Percentiles rank a stretch among this genome's conserved stretches.
Conservation (phyloP, 2,888 invertebrate genomes). For the Xanthostigma xanthostigma region DNA sequence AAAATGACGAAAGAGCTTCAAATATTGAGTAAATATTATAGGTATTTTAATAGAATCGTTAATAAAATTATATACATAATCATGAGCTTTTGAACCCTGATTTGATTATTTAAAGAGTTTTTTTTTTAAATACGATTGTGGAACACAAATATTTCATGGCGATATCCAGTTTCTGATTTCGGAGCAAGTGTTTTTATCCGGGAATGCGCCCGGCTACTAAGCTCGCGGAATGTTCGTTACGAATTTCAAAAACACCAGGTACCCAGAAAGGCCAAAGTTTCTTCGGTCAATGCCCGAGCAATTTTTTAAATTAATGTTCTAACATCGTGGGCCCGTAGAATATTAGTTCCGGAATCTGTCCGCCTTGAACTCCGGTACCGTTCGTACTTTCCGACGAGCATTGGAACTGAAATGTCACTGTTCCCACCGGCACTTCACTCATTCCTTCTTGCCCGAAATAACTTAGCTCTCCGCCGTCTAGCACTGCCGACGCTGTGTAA, state of each 20-base stretch:
- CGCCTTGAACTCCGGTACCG: conserved; percentile 93
- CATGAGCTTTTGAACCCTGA: no score
- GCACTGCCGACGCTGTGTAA: conserved; percentile 89
- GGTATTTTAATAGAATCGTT: no score
- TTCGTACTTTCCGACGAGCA: conserved; percentile 95
- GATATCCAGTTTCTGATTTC: no score
- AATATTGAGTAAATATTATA: no score
- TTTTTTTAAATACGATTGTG: no score
- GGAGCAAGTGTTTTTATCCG: no score
- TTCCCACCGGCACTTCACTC: conserved; percentile 84
- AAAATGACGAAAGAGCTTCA: no score
- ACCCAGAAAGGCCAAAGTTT: background rate
- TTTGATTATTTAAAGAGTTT: no score
- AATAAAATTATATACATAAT: no score
- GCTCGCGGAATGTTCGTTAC: no score
- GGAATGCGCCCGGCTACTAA: no score
- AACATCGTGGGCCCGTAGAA: conserved; percentile 74
- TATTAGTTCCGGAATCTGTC: conserved; percentile 92
- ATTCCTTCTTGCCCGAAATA: conserved; percentile 96
- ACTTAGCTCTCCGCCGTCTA: conserved; percentile 87
- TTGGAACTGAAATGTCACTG: conserved; percentile 93
- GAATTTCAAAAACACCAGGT: background rate
- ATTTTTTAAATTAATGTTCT: conserved; percentile 17
- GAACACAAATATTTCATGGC: no score
- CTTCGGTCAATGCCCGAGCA: background rate